Conservation (phyloP, 2,888 invertebrate genomes). For the Diaphora mendica region DNA sequence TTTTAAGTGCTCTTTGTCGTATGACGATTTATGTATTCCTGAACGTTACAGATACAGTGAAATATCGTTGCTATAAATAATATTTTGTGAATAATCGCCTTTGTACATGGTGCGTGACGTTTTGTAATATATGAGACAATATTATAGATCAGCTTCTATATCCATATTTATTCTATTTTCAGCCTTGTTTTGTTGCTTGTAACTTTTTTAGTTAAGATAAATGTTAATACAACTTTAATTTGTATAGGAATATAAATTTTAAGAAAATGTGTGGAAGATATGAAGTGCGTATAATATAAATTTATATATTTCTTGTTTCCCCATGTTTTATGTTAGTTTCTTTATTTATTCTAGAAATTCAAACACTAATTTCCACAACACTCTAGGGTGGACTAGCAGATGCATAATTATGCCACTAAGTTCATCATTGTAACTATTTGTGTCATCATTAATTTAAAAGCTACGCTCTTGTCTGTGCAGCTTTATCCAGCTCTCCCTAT, state of each 20-base stretch:
- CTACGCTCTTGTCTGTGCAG: too few species aligned
- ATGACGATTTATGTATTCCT: constrained; percentile 48
- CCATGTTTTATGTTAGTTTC: too few species aligned
- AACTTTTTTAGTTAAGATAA: background rate
- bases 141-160: constrained; percentile 5
- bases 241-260: background rate
- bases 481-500: too few species aligned
- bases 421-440: too few species aligned
- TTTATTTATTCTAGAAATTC: too few species aligned
- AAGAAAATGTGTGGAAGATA: background rate
- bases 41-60: constrained; percentile 47
- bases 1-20: constrained; percentile 51
- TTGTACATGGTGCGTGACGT: constrained; percentile 32
- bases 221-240: background rate
- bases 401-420: too few species aligned
- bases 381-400: too few species aligned
- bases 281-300: too few species aligned
- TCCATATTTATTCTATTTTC: background rate
- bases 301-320: too few species aligned
- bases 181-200: background rate
- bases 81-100: constrained; percentile 57
- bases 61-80: constrained; percentile 58
- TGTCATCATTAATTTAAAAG: too few species aligned
- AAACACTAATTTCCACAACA: too few species aligned
- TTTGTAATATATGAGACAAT: constrained; percentile 35